Evolutionary conservation across 2,888 invertebrate species (phyloP).

Genomic region (Elysia crispata): DNA sequence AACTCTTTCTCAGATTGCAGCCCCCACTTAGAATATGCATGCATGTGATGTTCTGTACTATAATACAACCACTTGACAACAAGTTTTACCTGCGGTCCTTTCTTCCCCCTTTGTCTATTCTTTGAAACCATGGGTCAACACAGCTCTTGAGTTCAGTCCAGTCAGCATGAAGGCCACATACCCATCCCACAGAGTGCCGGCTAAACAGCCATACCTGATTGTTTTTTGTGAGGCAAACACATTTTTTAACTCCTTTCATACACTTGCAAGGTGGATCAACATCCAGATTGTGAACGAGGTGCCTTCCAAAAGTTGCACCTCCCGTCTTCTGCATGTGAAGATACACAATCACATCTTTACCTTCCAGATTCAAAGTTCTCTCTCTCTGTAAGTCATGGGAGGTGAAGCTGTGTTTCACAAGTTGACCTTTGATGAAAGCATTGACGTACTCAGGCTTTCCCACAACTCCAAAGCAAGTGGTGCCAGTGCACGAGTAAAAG

Average conservation of each 20-base stretch:
- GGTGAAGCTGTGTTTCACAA: conserved; percentile 29
- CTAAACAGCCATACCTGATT: conserved; percentile 88
- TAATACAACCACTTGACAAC: neutral
- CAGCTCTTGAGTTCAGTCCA: conserved; percentile 91
- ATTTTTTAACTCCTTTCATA: conserved; percentile 55
- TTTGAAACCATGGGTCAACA: conserved; percentile 79
- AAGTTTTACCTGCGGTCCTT: conserved; percentile 45
- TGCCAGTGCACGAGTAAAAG: neutral
- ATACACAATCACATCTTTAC: conserved; percentile 97
- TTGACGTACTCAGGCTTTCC: neutral
- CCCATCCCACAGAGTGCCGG: conserved; percentile 76
- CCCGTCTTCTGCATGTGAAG: conserved; percentile 99
- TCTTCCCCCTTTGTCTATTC: conserved; percentile 17
- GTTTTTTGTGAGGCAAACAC: conserved; percentile 66
- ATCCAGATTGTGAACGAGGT: conserved; percentile 96
- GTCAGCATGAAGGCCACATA: conserved; percentile 97
- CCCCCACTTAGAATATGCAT: too few species aligned
- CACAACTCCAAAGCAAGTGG: neutral
- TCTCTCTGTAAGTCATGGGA: conserved; percentile 12
- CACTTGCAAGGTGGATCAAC: conserved; percentile 95
- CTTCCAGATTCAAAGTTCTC: conserved; percentile 77
- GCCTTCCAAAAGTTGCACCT: conserved; percentile 96
- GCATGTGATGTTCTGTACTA: too few species aligned
- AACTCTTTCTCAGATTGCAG: too few species aligned
- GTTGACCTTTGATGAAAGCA: conserved; percentile 4